Percentiles rank a stretch among this genome's conserved stretches.
Evolutionary conservation across 1,140 invertebrate genomes (phyloP).

Genomic region (Planococcus citri): DNA sequence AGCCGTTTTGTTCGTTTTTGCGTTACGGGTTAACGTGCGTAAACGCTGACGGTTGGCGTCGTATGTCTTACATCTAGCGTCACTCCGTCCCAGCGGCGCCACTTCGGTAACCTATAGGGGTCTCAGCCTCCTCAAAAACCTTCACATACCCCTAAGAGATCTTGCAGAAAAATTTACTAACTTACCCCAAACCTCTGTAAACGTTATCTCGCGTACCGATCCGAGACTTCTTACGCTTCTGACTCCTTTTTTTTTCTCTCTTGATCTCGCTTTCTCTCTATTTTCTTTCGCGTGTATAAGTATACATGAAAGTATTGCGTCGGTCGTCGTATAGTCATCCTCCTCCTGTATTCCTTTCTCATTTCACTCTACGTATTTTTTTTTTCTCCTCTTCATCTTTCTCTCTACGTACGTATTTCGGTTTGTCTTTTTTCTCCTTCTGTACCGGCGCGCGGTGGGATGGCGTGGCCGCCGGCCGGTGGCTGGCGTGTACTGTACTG

Average conservation of each 20-base stretch:
- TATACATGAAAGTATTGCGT: too few species aligned
- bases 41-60: slow-evolving; percentile 19
- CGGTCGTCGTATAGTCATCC: too few species aligned
- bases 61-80: slow-evolving; percentile 19
- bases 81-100: slow-evolving; percentile 16
- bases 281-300: background rate
- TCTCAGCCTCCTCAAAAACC: slow-evolving; percentile 17
- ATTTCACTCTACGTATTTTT: background rate
- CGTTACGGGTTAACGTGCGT: slow-evolving; percentile 18
- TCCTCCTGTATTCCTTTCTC: background rate
- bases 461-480: too few species aligned
- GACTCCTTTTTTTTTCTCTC: slow-evolving; percentile 11
- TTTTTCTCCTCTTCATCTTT: background rate
- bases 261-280: background rate
- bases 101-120: slow-evolving; percentile 19
- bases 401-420: background rate
- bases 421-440: too few species aligned
- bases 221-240: slow-evolving; percentile 15
- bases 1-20: slow-evolving; percentile 1
- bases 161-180: slow-evolving; percentile 12
- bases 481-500: too few species aligned
- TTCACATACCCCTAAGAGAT: slow-evolving; percentile 18
- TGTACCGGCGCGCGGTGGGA: too few species aligned
- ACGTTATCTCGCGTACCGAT: slow-evolving; percentile 17
- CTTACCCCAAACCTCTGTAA: slow-evolving; percentile 6